Percentiles rank a stretch among this genome's conserved stretches.
These are phyloP conservation scores for Tetheella fluctuosa DNA, from an alignment of 2,888 invertebrate genomes.

Conservation along the genomic window DNA sequence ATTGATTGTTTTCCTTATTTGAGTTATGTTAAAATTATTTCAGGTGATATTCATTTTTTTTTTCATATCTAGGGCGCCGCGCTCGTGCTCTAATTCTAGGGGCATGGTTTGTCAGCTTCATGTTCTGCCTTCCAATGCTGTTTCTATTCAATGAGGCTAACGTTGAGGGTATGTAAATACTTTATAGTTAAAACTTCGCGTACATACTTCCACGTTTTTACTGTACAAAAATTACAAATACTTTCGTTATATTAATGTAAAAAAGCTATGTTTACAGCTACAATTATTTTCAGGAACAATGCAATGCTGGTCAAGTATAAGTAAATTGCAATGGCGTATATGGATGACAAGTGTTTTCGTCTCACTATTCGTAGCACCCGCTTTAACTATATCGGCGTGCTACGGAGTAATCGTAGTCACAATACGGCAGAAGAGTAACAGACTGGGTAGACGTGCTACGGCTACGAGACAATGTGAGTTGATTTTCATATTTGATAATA, in stretches of 20 bases:
- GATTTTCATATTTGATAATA: neutral
- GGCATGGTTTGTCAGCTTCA: conserved; percentile 92
- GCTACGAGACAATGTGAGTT: conserved; percentile 73
- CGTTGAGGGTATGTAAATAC: conserved; percentile 63
- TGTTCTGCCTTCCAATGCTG: conserved; percentile 93
- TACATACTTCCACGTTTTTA: neutral
- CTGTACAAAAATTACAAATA: too few relatives aligned
- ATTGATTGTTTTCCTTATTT: too few relatives aligned
- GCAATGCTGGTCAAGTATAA: conserved; percentile 95
- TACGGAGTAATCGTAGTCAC: conserved; percentile 96
- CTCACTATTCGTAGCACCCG: conserved; percentile 92
- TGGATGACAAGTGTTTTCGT: conserved; percentile 94
- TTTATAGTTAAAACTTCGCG: neutral
- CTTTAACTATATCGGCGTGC: conserved; percentile 94
- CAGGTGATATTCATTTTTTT: conserved; percentile 17
- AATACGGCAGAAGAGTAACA: conserved; percentile 92
- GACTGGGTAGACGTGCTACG: conserved; percentile 72
- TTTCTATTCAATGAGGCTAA: conserved; percentile 84
- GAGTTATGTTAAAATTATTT: neutral
- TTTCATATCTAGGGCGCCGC: conserved; percentile 88
- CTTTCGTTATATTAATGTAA: too few relatives aligned
- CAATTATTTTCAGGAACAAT: conserved; percentile 77
- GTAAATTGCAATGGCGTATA: conserved; percentile 90
- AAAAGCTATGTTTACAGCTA: too few relatives aligned
- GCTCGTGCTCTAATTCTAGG: conserved; percentile 90